Evolutionary conservation across 2,113 vertebrate species (phyloP), one percentile per base, ranked within the genome.

Genomic region (Gnathonemus longibarbis): DNA sequence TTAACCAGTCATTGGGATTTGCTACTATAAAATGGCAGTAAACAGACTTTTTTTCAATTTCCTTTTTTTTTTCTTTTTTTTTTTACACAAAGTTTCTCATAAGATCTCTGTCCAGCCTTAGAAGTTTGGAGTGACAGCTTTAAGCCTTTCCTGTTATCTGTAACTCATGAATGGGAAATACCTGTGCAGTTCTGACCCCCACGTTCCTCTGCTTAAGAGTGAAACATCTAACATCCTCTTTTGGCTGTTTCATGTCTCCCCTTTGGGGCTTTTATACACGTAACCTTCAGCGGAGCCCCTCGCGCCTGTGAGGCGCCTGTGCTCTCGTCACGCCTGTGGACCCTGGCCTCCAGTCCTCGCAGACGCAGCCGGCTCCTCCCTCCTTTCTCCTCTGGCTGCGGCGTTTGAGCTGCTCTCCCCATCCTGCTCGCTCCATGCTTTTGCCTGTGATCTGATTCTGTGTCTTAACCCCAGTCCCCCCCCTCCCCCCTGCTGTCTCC

Each of bases 401-500:
- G n/a, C 3, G 62, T 31, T 31, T 70, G 62, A 11, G 27, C 62
- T 31, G 62, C 62, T 0, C 10, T 10, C 19, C 19, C 56, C 56
- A n/a, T 24, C 53, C 58, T 27, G n/a, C 62, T 70, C 10, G n/a
- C 62, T 70, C 62, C 62, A 27, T 19, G 13, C 11, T 77, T 77
- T 77, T 77, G 74, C 31, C 74, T 77, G 70, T 77, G 70, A 77
- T 77, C 27, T 66, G 74, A 42, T 77, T 58, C 56, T 77, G 74
- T 77, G 70, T 77, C 74, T 35, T 77, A 77, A 77, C 70, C 70
- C 49, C 5, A 74, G 11, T 93, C 92, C 92, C 52, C 91, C 94
- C 95, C 91, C 95, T 50, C 53, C 39, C 62, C 70, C 50, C 48
- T 85, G 52, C 93, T 92, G 86, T 95, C 91, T 95, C 91, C 93